Evolutionary conservation across 2,797 vertebrate species (phyloP).

Genomic region (Silurus aristotelis): DNA sequence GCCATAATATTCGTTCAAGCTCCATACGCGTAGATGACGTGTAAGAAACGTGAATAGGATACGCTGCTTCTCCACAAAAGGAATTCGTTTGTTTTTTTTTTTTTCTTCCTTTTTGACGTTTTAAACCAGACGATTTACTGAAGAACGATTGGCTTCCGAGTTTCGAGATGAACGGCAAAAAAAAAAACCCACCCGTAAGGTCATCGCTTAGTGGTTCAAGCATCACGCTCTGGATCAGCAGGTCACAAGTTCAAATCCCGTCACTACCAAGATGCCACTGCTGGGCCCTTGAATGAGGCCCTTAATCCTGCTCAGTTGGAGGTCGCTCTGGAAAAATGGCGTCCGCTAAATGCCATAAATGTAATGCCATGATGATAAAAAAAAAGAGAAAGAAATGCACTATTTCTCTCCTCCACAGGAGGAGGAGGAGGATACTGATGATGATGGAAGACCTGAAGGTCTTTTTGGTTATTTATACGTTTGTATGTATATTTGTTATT

Average conservation of each 20-base stretch:
- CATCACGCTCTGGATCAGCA: no score
- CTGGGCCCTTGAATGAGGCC: no score
- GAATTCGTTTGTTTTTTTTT: not conserved
- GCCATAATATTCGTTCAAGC: not conserved
- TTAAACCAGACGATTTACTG: not conserved
- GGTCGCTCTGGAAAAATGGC: no score
- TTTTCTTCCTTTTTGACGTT: not conserved
- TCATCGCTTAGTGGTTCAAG: no score
- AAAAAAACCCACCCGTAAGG: no score
- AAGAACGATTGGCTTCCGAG: not conserved
- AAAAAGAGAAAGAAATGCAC: conserved; percentile 4
- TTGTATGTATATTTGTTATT: conserved; percentile 35
- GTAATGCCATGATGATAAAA: not conserved
- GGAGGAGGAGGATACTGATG: not conserved
- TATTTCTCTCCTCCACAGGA: not conserved
- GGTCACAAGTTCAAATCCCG: no score
- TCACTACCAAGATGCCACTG: no score
- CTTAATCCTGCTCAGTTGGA: no score
- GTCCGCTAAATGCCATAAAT: not conserved
- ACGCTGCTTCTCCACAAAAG: conserved; percentile 51
- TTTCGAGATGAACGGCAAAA: not conserved
- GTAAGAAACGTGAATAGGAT: conserved; percentile 23
- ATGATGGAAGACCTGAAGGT: not conserved
- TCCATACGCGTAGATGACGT: conserved; percentile 34
- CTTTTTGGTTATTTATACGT: conserved; percentile 32